Evolutionary conservation across 2,888 invertebrate species (phyloP).

Genomic region (Acanthacorydalis orientalis): DNA sequence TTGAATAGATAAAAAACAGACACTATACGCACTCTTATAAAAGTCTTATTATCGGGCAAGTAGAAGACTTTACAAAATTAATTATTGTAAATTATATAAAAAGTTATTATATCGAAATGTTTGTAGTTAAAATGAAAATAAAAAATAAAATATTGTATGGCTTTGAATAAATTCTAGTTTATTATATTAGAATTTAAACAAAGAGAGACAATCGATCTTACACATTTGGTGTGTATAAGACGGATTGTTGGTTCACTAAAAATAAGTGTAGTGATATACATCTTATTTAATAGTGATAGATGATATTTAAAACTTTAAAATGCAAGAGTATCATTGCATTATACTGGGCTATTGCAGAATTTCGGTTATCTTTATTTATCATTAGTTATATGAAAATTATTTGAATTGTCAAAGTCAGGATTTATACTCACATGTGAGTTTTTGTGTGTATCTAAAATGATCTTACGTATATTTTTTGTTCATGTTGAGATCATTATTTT

Average conservation of each 20-base stretch:
- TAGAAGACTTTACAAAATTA: conserved; percentile 3
- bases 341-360: conserved; percentile 6
- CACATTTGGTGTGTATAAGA: neutral
- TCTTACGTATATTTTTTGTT: neutral
- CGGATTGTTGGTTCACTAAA: neutral
- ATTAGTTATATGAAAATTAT: neutral
- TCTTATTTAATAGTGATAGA: neutral
- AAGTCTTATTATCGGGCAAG: conserved; percentile 3
- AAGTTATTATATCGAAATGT: neutral
- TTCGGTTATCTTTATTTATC: neutral
- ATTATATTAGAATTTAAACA: neutral
- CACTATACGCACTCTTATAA: neutral
- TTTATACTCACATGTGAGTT: neutral
- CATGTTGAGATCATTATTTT: neutral
- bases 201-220: neutral
- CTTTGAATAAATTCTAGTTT: neutral
- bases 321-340: conserved; percentile 7
- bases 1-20: too few relatives aligned
- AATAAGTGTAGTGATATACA: neutral
- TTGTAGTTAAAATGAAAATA: conserved; percentile 2
- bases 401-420: conserved; percentile 1
- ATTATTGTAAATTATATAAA: conserved; percentile 4
- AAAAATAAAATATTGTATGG: neutral
- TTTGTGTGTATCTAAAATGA: neutral
- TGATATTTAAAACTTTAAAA: conserved; percentile 1